A percentile compares a stretch with the other conserved stretches of the same genome.
These are phyloP conservation scores for Hedychridium roseum DNA, from an alignment of 2,888 invertebrate genomes.

Conservation along the genomic window DNA sequence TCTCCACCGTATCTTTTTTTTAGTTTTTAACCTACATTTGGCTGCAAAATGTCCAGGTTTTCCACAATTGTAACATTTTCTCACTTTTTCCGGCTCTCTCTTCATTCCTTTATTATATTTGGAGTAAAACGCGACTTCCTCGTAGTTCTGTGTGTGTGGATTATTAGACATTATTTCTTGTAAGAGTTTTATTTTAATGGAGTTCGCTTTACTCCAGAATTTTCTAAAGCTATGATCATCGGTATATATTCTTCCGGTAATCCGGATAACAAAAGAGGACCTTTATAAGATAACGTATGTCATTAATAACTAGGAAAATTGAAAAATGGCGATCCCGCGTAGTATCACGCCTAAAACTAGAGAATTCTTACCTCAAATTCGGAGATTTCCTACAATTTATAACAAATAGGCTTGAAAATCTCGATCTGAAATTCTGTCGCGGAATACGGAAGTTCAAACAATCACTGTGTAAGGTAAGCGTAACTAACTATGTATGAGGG, in stretches of 20 bases:
- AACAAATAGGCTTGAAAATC: too few species aligned
- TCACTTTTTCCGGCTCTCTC: background rate
- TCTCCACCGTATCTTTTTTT: too few species aligned
- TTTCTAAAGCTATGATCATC: slow-evolving; percentile 38
- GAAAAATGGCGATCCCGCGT: too few species aligned
- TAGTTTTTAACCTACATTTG: background rate
- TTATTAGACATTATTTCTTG: slow-evolving; percentile 22
- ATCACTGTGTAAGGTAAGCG: too few species aligned
- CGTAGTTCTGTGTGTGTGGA: background rate
- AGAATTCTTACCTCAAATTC: too few species aligned
- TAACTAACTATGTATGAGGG: too few species aligned
- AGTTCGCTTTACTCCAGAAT: slow-evolving; percentile 32
- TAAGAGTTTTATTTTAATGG: slow-evolving; percentile 37
- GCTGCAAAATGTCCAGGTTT: background rate
- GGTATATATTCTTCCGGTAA: slow-evolving; percentile 38
- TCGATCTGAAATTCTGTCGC: too few species aligned
- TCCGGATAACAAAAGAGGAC: slow-evolving; percentile 38
- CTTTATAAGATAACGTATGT: too few species aligned
- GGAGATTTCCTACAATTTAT: too few species aligned
- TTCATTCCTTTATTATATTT: background rate
- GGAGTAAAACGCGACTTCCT: background rate
- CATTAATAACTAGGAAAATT: too few species aligned
- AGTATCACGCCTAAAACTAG: too few species aligned
- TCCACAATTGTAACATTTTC: background rate
- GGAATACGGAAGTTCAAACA: too few species aligned